Evolutionary conservation across 2,888 invertebrate species (phyloP), one percentile per base, ranked within the genome.

Genomic region (Dione juno): DNA sequence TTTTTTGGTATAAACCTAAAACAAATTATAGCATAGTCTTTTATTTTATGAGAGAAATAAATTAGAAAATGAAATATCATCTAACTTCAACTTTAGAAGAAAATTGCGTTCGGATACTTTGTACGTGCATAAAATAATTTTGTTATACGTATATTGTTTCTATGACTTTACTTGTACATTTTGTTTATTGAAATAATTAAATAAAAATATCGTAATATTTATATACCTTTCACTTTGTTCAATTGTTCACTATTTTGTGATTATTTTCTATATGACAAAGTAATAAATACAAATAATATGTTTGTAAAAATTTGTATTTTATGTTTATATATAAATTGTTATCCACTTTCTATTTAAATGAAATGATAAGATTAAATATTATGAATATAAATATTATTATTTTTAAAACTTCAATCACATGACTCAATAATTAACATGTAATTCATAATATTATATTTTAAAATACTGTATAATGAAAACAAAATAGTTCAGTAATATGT

Each of bases 21-120:
- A 40, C 16, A 13, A 40, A 16, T 37, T 11, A 8, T 16, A 37
- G 0, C 11, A 13, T 40, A 7, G 2, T 57, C 37, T 16, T 1
- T 11, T 16, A 16, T 2, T n/a, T 54, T 57, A 1, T 11, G 11
- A 57, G 11, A 57, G 6, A 6, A 57, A 40, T 16, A 54, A 37
- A 7, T 40, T 16, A 19, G n/a, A 3, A 50, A 21, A 50, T 16
- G 9, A 37, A 1, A 7, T 16, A 40, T 37, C 13, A 13, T 11
- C 11, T 6, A 50, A 50, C 40, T 40, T 40, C 16, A 16, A 37
- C 16, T 40, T 1, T 57, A 16, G 37, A 40, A 16, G 16, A 9
- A 57, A n/a, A 40, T 16, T 16, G 14, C 64, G 64, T 50, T 64
- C 64, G 64, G 64, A 64, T 64, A 64, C 64, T 64, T 50, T 40